Base-by-base conservation (phyloP, 1,140 invertebrate species). In the Geopemphigus sp. region DNA sequence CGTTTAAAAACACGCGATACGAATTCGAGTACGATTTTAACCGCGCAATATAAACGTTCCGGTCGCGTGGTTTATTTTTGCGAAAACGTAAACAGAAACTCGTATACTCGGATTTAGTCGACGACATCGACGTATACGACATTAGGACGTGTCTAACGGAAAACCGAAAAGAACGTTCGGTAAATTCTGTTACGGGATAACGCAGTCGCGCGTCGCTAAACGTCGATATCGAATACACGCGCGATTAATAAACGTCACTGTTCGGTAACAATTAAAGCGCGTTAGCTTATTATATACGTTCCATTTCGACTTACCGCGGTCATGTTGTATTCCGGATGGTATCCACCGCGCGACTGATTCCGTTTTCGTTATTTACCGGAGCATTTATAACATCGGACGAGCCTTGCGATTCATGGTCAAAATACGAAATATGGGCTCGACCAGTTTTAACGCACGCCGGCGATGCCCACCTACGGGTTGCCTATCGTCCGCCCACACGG, bases 371-470 rank as follows among this genome's bases (percentile, higher is more conserved):
- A 17, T 29, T n/a, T 24, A 45, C 32, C 10, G 5, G 45, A 45
- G 56, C 45, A 29, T 78, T 78, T 78, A 63, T 63, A 63, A 76
- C 57, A 2, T 26, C 0, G 26, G 24, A 26, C 56, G 15, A 50
- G 63, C 74, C 74, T 78, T 78, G 74, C 74, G 17, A 19, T 63
- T 78, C 74, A 78, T 50, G 74, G 74, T 78, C 74, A 63, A 26
- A 63, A 29, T 10, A 24, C 57, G 57, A 78, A 78, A 78, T 78
- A 63, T 78, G 74, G 74, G 74, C 39, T 78, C 47, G 74, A 78
- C 74, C 74, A 59, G 73, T 61, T 39, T 5, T 59, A 15, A 19
- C 56, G 32, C 32, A 26, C 57, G n/a, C 6, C 53, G 22, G 29
- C 29, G 11, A 29, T 76, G 17, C 29, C 73, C 56, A 50, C 74